Percentiles rank a stretch among this genome's conserved stretches.
Conservation (phyloP, 2,888 invertebrate species). For the Andrena camellia region DNA sequence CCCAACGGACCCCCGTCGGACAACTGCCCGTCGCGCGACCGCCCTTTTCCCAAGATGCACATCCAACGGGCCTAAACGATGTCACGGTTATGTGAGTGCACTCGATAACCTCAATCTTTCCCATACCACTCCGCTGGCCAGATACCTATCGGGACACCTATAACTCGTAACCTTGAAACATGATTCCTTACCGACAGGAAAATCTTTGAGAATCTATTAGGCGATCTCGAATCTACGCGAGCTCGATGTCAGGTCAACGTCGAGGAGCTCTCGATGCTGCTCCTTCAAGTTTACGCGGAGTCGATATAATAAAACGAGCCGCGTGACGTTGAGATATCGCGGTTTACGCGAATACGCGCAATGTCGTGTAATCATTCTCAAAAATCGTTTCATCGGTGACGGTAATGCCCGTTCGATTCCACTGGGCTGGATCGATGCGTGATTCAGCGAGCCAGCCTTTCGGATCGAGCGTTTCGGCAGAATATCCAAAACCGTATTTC, state of each 20-base stretch:
- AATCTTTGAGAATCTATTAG: conserved; percentile 1
- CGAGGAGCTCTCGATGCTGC: neutral
- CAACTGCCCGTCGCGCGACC: conserved; percentile 12
- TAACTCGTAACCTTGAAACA: conserved; percentile 60
- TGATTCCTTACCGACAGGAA: conserved; percentile 46
- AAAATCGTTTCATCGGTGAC: conserved; percentile 15
- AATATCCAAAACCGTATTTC: neutral
- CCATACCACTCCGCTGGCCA: conserved; percentile 32
- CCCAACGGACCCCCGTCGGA: neutral
- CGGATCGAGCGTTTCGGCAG: conserved; percentile 26
- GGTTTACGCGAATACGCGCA: conserved; percentile 45
- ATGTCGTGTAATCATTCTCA: conserved; percentile 32
- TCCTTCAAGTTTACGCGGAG: neutral
- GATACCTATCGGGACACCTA: conserved; percentile 46
- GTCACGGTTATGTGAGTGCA: conserved; percentile 69
- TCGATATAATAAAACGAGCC: conserved; percentile 3
- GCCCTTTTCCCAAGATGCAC: conserved; percentile 67
- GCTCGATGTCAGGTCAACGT: neutral
- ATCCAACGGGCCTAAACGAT: conserved; percentile 60
- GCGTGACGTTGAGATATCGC: conserved; percentile 22
- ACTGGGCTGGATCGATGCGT: neutral
- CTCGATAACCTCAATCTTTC: conserved; percentile 74
- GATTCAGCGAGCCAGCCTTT: neutral
- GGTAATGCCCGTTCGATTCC: neutral
- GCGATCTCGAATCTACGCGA: neutral